Percentiles rank a stretch among this genome's conserved stretches.
These are phyloP conservation scores for Dilophus febrilis DNA, from an alignment of 2,888 invertebrate genomes.

Conservation along the genomic window DNA sequence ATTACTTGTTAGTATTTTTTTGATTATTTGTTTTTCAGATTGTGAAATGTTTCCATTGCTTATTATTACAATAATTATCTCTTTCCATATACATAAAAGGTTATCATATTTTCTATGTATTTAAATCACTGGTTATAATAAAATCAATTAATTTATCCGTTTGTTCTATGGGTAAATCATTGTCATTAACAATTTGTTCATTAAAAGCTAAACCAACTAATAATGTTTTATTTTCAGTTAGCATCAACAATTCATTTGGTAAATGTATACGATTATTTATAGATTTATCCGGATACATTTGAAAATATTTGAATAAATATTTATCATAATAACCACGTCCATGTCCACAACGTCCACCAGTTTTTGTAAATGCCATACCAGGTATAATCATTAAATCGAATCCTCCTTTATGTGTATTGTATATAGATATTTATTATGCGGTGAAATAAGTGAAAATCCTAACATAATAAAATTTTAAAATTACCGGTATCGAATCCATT, in stretches of 20 bases:
- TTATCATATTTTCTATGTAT: too few relatives aligned
- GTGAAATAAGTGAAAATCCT: too few relatives aligned
- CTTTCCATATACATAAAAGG: too few relatives aligned
- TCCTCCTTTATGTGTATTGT: slow-evolving; percentile 39
- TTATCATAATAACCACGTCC: slow-evolving; percentile 92
- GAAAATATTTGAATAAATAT: slow-evolving; percentile 38
- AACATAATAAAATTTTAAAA: too few relatives aligned
- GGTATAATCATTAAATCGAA: slow-evolving; percentile 80
- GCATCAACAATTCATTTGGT: slow-evolving; percentile 7
- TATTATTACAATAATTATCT: too few relatives aligned
- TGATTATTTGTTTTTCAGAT: too few relatives aligned
- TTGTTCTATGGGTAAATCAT: slow-evolving; percentile 50
- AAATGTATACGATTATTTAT: slow-evolving; percentile 16
- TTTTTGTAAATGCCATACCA: slow-evolving; percentile 70
- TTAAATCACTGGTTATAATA: slow-evolving; percentile 39
- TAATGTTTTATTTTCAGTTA: slow-evolving; percentile 26
- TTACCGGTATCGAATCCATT: slow-evolving; percentile 56
- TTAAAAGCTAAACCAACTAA: slow-evolving; percentile 61
- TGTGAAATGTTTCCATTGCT: too few relatives aligned
- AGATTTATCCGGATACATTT: slow-evolving; percentile 19
- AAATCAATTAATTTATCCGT: slow-evolving; percentile 55
- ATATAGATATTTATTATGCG: slow-evolving; percentile 7
- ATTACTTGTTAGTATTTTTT: too few relatives aligned
- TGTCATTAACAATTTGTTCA: slow-evolving; percentile 58
- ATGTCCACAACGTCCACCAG: slow-evolving; percentile 61